phyloP scores from a whole-genome alignment of 1,140 invertebrate species.

The Philaenus spumarius region DNA sequence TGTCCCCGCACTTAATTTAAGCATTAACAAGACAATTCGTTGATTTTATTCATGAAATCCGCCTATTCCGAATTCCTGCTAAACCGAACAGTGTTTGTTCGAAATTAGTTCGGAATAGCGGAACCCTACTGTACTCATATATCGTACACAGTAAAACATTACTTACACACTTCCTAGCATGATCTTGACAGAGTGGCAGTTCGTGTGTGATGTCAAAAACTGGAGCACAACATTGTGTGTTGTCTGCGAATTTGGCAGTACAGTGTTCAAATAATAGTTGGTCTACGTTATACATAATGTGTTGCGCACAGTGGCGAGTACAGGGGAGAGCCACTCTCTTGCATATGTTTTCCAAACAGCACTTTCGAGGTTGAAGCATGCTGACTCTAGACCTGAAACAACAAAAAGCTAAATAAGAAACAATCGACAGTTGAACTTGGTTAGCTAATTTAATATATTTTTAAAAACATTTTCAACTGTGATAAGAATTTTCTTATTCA shows the following conservation, averaged over 20 bases:
- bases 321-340: constrained; percentile 59
- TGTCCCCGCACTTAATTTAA: no score
- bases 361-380: constrained; percentile 13
- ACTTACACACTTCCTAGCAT: constrained; percentile 47
- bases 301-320: constrained; percentile 71
- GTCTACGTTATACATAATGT: constrained; percentile 81
- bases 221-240: constrained; percentile 80
- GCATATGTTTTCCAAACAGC: constrained; percentile 21
- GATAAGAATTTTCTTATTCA: no score
- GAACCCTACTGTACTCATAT: not conserved
- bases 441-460: no score
- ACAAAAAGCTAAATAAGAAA: no score
- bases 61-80: no score
- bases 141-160: not conserved
- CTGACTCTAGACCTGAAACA: constrained; percentile 6
- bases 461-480: no score
- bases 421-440: no score
- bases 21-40: not conserved
- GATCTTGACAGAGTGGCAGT: constrained; percentile 73
- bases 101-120: no score
- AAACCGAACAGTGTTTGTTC: no score
- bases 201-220: constrained; percentile 80
- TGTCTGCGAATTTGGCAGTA: constrained; percentile 80
- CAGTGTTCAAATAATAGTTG: constrained; percentile 85
- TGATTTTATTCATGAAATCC: no score